These are phyloP conservation scores for Neocrepidodera transversa DNA, from an alignment of 2,888 invertebrate species.

Conservation along the genomic window DNA sequence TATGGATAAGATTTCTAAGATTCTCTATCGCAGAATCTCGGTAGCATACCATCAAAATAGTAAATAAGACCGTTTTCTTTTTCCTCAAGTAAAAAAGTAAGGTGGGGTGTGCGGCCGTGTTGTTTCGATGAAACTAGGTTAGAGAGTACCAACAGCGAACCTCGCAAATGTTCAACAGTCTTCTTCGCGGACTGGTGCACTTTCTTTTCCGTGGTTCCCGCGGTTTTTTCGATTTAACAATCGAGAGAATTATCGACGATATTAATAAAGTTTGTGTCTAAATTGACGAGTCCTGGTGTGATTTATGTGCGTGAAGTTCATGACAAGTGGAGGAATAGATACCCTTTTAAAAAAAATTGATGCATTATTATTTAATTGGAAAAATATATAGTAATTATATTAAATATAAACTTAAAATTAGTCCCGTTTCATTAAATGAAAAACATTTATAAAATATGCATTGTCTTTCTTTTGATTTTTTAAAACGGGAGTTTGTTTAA, in stretches of 20 bases:
- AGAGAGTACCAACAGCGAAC: slow-evolving; percentile 12
- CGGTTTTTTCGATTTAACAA: not conserved
- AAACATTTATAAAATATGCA: no score
- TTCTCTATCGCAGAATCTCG: slow-evolving; percentile 3
- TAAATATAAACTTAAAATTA: no score
- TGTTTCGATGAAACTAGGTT: slow-evolving; percentile 12
- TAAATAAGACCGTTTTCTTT: slow-evolving; percentile 16
- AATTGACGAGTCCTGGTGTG: not conserved
- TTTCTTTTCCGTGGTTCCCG: not conserved
- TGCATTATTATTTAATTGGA: no score
- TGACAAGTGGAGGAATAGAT: not conserved
- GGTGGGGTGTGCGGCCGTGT: slow-evolving; percentile 5
- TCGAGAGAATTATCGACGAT: not conserved
- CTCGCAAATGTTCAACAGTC: slow-evolving; percentile 6
- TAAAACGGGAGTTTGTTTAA: no score
- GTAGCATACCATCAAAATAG: slow-evolving; percentile 8
- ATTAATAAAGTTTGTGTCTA: not conserved
- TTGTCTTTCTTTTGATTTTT: no score
- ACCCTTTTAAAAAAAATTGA: not conserved
- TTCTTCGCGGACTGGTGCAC: slow-evolving; percentile 15
- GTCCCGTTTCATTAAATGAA: no score
- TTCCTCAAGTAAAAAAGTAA: slow-evolving; percentile 2
- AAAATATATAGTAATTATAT: no score
- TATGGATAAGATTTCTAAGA: slow-evolving; percentile 5
- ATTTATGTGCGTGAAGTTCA: not conserved